Percentiles rank a stretch among this genome's conserved stretches.
These are phyloP conservation scores for Leptinotarsa lineolata DNA, from an alignment of 1,140 invertebrate species.

Conservation along the genomic window DNA sequence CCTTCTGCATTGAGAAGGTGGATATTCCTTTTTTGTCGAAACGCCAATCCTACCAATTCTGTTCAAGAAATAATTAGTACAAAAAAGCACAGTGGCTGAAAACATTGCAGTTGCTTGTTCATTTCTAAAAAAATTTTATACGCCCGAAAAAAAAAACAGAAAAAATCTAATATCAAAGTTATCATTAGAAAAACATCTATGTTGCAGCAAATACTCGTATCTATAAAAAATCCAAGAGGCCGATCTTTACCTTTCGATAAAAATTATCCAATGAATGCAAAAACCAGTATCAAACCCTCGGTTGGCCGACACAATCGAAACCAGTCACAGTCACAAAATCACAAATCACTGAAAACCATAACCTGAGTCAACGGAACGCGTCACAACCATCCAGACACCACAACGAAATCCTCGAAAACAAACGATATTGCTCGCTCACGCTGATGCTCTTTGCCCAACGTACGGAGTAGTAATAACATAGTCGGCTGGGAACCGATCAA, in stretches of 20 bases:
- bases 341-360: neutral
- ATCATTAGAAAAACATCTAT: too few species aligned
- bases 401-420: conserved; percentile 6
- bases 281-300: neutral
- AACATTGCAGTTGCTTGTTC: too few species aligned
- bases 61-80: too few species aligned
- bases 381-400: neutral
- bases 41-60: too few species aligned
- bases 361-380: neutral
- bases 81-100: too few species aligned
- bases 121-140: too few species aligned
- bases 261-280: neutral
- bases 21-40: too few species aligned
- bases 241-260: neutral
- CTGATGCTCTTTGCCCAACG: conserved; percentile 27
- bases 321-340: neutral
- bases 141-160: too few species aligned
- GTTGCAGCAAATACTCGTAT: too few species aligned
- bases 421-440: conserved; percentile 3
- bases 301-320: neutral
- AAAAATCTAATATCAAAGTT: too few species aligned
- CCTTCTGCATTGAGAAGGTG: too few species aligned
- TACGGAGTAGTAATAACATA: conserved; percentile 31
- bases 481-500: conserved; percentile 30
- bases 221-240: neutral